phyloP scores from a whole-genome alignment of 64 coral and sea anemone genomes.

The Stichodactyla mertensii region DNA sequence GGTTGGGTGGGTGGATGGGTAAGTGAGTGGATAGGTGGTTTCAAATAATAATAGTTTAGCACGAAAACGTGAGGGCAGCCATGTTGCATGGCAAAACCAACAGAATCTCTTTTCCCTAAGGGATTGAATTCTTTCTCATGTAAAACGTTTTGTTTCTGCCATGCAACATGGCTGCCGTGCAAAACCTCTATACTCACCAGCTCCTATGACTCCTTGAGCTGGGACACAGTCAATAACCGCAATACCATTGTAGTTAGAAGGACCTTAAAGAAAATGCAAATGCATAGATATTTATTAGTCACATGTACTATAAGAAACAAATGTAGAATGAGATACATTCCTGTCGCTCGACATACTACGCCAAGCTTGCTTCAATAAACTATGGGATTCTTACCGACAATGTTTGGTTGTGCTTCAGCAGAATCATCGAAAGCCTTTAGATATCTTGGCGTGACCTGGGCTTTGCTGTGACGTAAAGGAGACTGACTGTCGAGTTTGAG shows the following conservation, averaged over 20 bases:
- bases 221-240: constrained; percentile 90
- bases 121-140: too few species aligned
- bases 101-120: too few species aligned
- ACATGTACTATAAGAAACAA: too few species aligned
- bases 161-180: too few species aligned
- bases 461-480: constrained; percentile 73
- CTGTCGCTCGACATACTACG: too few species aligned
- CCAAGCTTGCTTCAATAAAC: neutral
- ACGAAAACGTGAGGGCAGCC: too few species aligned
- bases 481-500: constrained; percentile 67
- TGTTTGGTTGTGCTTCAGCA: constrained; percentile 47
- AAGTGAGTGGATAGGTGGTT: too few species aligned
- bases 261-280: constrained; percentile 33
- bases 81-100: too few species aligned
- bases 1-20: too few species aligned
- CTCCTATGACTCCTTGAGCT: constrained; percentile 60
- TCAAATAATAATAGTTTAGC: too few species aligned
- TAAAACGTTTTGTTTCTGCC: too few species aligned
- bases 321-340: too few species aligned
- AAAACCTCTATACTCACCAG: constrained; percentile 36
- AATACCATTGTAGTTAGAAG: constrained; percentile 81
- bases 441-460: constrained; percentile 70
- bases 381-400: constrained; percentile 40
- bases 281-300: neutral
- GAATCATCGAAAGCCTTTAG: constrained; percentile 48